Percentiles rank a stretch among this genome's conserved stretches.
Evolutionary conservation across 2,888 invertebrate genomes (phyloP).

Genomic region (Allolobophora icterica): DNA sequence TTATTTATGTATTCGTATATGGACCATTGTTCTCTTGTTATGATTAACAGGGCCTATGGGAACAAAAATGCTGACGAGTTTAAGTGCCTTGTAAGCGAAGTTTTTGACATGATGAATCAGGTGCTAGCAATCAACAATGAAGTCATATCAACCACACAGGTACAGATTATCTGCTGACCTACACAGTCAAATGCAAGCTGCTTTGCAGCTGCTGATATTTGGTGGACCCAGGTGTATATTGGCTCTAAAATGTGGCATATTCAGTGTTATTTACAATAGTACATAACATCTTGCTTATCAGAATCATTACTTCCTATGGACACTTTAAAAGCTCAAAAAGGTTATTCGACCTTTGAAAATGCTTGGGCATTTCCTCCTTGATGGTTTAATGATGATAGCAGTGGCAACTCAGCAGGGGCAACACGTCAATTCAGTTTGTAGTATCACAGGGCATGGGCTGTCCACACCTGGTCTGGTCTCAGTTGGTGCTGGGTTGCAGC

Average conservation of each 20-base stretch:
- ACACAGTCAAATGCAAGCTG: neutral
- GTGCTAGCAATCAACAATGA: slow-evolving; percentile 51
- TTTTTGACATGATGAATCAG: slow-evolving; percentile 53
- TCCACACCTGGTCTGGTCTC: no score
- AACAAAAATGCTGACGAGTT: slow-evolving; percentile 48
- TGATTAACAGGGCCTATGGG: slow-evolving; percentile 25
- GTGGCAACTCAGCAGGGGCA: no score
- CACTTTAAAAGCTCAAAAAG: neutral
- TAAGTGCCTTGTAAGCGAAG: slow-evolving; percentile 46
- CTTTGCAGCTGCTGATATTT: neutral
- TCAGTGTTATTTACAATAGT: neutral
- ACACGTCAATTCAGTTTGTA: no score
- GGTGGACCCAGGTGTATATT: neutral
- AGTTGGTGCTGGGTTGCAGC: no score
- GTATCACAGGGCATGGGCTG: no score
- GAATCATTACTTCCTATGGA: neutral
- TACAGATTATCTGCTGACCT: slow-evolving; percentile 38
- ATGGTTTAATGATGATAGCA: no score
- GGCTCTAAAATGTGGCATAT: neutral
- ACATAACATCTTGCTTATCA: neutral
- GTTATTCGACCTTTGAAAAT: no score
- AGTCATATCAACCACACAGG: slow-evolving; percentile 53
- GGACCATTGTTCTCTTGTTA: neutral
- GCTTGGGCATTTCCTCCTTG: no score
- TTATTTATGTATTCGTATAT: neutral